phyloP scores from a whole-genome alignment of 53 echinoderm and acorn worm genomes.

The Paelopatides confundens region DNA sequence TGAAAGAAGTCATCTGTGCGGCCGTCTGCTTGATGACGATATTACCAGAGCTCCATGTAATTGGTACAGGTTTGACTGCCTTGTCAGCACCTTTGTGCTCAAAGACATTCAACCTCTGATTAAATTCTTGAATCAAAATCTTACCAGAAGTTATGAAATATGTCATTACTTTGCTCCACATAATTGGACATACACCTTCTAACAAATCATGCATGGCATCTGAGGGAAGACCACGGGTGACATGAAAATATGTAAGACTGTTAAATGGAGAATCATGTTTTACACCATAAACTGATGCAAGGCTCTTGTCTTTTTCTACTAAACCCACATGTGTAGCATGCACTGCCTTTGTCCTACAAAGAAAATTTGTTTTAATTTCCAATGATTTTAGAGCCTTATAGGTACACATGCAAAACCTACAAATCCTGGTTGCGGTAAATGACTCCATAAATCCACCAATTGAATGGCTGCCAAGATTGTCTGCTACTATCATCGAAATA shows the following conservation, averaged over 20 bases:
- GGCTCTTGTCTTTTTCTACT: not conserved
- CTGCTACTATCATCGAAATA: not conserved
- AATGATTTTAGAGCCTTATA: not conserved
- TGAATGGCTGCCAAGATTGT: constrained; percentile 4
- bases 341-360: not conserved
- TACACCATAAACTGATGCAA: not conserved
- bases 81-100: constrained; percentile 46
- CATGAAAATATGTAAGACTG: constrained; percentile 39
- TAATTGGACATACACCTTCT: constrained; percentile 14
- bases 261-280: not conserved
- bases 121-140: constrained; percentile 20
- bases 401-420: constrained; percentile 8
- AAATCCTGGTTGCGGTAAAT: not conserved
- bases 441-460: constrained; percentile 18
- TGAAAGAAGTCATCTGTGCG: constrained; percentile 37
- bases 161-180: constrained; percentile 12
- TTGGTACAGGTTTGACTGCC: constrained; percentile 27
- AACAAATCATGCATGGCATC: constrained; percentile 29
- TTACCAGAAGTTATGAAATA: not conserved
- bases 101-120: constrained; percentile 34
- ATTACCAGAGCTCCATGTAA: not conserved
- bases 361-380: not conserved
- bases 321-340: not conserved
- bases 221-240: constrained; percentile 48
- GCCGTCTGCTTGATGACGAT: constrained; percentile 44